Percentiles rank a stretch among this genome's conserved stretches.
Evolutionary conservation across 2,888 invertebrate genomes (phyloP).

Genomic region (Stramonita haemastoma): DNA sequence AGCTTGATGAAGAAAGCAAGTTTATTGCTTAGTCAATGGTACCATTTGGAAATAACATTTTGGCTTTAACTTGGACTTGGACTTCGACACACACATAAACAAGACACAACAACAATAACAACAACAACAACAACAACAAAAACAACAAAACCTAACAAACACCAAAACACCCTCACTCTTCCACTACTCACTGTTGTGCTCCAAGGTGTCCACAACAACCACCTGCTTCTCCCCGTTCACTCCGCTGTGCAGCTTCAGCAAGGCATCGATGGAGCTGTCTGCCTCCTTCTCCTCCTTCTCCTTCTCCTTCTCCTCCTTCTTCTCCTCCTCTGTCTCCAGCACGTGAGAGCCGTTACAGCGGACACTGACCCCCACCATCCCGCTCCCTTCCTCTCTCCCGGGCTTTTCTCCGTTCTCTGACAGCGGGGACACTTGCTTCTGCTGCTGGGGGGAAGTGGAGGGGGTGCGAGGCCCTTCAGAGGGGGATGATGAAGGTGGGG

Average conservation of each 20-base stretch:
- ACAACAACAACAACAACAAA: no score
- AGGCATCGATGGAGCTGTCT: constrained; percentile 34
- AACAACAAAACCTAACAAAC: no score
- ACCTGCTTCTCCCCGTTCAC: background rate
- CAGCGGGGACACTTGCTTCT: no score
- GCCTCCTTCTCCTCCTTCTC: background rate
- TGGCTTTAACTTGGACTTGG: no score
- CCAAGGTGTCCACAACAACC: background rate
- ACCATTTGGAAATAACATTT: no score
- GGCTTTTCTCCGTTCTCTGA: background rate
- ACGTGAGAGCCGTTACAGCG: constrained; percentile 34
- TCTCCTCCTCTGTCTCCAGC: background rate
- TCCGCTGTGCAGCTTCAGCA: constrained; percentile 39
- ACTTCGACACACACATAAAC: no score
- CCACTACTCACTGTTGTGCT: constrained; percentile 32
- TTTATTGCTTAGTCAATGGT: no score
- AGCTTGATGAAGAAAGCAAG: no score
- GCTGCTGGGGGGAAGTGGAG: background rate
- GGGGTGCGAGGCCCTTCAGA: background rate
- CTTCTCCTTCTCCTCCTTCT: no score
- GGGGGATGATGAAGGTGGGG: background rate
- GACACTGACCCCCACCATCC: background rate
- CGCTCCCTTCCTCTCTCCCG: background rate
- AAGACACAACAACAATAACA: background rate
- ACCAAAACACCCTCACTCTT: no score